phyloP scores from a whole-genome alignment of 2,888 invertebrate species.

The Pristionchus arcanus region DNA sequence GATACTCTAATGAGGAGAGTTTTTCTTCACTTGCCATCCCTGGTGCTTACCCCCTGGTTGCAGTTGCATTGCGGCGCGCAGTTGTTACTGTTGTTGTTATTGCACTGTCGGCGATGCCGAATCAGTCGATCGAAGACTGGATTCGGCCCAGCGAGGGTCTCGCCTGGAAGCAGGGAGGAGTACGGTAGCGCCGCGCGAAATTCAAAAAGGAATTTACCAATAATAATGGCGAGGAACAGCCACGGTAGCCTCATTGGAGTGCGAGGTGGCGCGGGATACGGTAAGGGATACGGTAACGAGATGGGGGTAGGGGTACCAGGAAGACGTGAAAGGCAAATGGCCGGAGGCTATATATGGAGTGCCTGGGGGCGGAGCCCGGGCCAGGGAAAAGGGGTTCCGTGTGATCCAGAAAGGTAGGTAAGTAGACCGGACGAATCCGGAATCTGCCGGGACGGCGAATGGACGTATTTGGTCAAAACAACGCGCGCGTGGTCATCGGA shows the following conservation, averaged over 20 bases:
- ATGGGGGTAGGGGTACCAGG: not conserved
- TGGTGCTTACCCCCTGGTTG: slow-evolving; percentile 26
- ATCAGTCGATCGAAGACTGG: not conserved
- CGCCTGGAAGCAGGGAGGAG: slow-evolving; percentile 2
- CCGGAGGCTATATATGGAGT: slow-evolving; percentile 10
- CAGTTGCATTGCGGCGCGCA: slow-evolving; percentile 52
- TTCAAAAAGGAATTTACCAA: not conserved
- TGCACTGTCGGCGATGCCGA: slow-evolving; percentile 17
- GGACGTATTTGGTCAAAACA: slow-evolving; percentile 16
- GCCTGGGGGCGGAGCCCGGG: slow-evolving; percentile 17
- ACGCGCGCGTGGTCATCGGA: not conserved
- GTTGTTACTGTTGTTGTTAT: slow-evolving; percentile 31
- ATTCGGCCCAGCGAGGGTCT: not conserved
- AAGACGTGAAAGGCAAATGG: not conserved
- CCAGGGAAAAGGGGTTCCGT: not conserved
- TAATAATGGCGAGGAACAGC: not conserved
- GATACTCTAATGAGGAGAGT: no score
- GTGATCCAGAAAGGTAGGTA: not conserved
- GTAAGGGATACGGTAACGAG: not conserved
- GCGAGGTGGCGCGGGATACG: not conserved
- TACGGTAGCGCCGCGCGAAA: slow-evolving; percentile 43
- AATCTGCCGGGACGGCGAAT: not conserved
- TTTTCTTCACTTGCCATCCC: no score
- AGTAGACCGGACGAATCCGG: not conserved
- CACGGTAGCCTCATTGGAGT: not conserved